Base-by-base conservation (phyloP, 2,888 invertebrate genomes). In the Acholoe squamosa region DNA sequence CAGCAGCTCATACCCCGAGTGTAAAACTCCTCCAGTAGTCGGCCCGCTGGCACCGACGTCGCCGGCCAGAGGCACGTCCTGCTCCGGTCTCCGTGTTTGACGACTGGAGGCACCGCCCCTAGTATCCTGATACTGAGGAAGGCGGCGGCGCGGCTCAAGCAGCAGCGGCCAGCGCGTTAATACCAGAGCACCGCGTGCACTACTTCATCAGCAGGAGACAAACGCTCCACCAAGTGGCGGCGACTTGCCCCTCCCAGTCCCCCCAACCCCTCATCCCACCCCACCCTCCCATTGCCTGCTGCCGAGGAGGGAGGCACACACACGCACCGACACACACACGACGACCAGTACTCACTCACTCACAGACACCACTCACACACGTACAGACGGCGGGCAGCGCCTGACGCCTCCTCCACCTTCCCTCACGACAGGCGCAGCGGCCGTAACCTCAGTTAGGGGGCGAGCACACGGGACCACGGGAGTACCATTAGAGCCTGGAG, bases 161-260 rank as follows among this genome's bases (percentile, higher is more conserved):
- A n/a, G n/a, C n/a, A n/a, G n/a, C n/a, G n/a, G n/a, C n/a, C n/a
- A 7, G 5, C 43, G 10, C 43, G 43, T 43, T n/a, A n/a, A n/a
- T 43, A 43, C 43, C 43, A 16, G 77, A 28, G 31, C 84, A 25
- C 76, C 76, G 31, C 76, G 76, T 14, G 14, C 28, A 14, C 28
- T 25, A 80, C 80, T 84, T 86, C 86, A 86, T 86, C 86, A 86
- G n/a, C 56, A 54, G 84, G 86, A 86, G 86, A 86, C 86, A 86
- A 86, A 86, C 86, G 84, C 56, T 86, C 31, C 54, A 22, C 86
- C 86, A 86, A 86, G 51, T 86, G 86, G 86, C 56, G 86, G 22
- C 86, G 52, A 28, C 31, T 16, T 16, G 71, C 71, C 71, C 71
- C 71, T n/a, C 22, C 71, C 71, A 16, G 71, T 25, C 25, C 71